These are phyloP conservation scores for Colinus virginianus DNA, from an alignment of 2,113 vertebrate genomes.

Conservation along the genomic window DNA sequence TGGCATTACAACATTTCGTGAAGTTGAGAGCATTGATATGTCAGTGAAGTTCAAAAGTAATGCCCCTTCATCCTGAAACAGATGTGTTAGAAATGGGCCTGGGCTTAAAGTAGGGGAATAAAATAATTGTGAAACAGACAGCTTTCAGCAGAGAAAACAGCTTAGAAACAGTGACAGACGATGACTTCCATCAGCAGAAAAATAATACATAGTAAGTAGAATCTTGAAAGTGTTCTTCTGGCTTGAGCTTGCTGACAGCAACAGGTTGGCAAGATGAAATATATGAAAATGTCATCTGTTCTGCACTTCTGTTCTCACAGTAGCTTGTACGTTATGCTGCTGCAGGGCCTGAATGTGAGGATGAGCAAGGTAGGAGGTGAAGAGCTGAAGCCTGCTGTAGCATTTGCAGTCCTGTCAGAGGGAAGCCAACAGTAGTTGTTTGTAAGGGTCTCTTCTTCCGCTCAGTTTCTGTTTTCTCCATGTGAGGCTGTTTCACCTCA, in stretches of 20 bases:
- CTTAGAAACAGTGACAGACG: not conserved
- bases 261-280: not conserved
- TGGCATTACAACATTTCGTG: not conserved
- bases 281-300: not conserved
- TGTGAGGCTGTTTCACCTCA: slow-evolving; percentile 7
- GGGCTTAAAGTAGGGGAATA: not conserved
- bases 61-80: not conserved
- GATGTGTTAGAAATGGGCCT: not conserved
- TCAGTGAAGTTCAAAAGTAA: not conserved
- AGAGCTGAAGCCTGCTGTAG: not conserved
- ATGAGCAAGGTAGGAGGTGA: not conserved
- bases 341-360: not conserved
- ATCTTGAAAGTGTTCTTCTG: not conserved
- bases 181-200: not conserved
- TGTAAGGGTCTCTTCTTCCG: not conserved
- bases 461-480: not conserved
- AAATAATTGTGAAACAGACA: not conserved
- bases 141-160: not conserved
- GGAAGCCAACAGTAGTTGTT: slow-evolving; percentile 14
- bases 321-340: not conserved
- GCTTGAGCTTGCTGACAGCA: not conserved
- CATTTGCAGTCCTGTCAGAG: not conserved
- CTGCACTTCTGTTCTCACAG: not conserved
- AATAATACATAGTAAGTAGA: not conserved
- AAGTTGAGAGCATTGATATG: not conserved